Base-by-base conservation (phyloP, 1,140 invertebrate species). In the Drosophila jambulina region DNA sequence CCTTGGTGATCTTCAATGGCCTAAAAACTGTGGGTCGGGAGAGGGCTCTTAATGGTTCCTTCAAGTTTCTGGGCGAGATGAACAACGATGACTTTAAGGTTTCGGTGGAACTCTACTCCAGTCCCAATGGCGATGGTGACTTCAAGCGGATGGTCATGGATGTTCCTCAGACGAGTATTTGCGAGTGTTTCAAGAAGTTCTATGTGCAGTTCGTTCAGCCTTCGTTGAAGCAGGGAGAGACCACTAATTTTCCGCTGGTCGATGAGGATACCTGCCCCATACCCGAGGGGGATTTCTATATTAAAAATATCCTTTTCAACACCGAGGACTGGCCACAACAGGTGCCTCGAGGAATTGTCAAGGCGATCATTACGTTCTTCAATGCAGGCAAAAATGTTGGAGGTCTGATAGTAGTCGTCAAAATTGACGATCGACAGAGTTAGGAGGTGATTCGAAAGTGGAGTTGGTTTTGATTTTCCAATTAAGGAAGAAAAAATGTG, bases 111-210 rank as follows among this genome's bases (percentile, higher is more conserved):
- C 60, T 92, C 1, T 91, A 82, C 36, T 84, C 86, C 3, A 92
- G 91, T 54, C 86, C 91, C 19, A 76, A 91, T 13, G 80, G 74
- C 15, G 91, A 92, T 60, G 91, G 91, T 4, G 71, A 92, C n/a
- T 92, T 80, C 25, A 92, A 92, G 57, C 65, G 81, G 0, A 86
- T 92, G 62, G 80, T 71, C 17, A 87, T 92, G 86, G 91, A 91
- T 56, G 83, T 91, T 27, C 91, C 91, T 8, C 87, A 64, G n/a
- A 91, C 86, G 0, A 76, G 64, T 48, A 87, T 92, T 29, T 92
- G 91, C 42, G 91, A 92, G 6, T 91, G 91, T 49, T 92, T 91
- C 59, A 90, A 92, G 19, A 92, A 92, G 68, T 91, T 92, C 69
- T 92, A 91, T 17, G 83, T 84, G 0, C 87, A 92, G 54, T 92